Conservation (phyloP, 1,140 invertebrate species). For the Drosophila orosa region DNA sequence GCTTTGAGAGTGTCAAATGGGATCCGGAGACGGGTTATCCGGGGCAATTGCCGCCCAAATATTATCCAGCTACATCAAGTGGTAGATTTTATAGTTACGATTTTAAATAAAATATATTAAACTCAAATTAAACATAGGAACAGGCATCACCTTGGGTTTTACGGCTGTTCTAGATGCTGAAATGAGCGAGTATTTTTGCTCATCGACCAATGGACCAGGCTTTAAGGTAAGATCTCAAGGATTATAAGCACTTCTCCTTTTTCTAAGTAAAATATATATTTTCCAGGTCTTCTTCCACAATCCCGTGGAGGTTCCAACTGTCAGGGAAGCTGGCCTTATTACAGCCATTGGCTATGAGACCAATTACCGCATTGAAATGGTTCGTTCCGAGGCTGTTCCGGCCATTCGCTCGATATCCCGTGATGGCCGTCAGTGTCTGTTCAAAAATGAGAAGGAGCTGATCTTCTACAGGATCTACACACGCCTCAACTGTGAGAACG, state of each 20-base stretch:
- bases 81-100: slow-evolving; percentile 19
- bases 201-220: slow-evolving; percentile 90
- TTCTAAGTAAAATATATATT: too few relatives aligned
- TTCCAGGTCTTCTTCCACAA: slow-evolving; percentile 86
- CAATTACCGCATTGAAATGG: slow-evolving; percentile 87
- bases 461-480: slow-evolving; percentile 85
- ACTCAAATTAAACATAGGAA: slow-evolving; percentile 79
- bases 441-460: slow-evolving; percentile 88
- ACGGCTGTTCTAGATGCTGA: slow-evolving; percentile 89
- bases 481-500: slow-evolving; percentile 87
- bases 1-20: slow-evolving; percentile 87
- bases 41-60: slow-evolving; percentile 84
- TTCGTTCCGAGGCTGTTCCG: slow-evolving; percentile 87
- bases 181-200: slow-evolving; percentile 90
- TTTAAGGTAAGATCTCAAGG: slow-evolving; percentile 87
- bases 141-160: slow-evolving; percentile 89
- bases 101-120: not conserved
- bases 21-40: slow-evolving; percentile 89
- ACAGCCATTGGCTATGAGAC: slow-evolving; percentile 88
- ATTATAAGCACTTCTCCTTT: too few relatives aligned
- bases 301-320: slow-evolving; percentile 90
- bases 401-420: slow-evolving; percentile 86
- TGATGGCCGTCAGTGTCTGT: slow-evolving; percentile 89
- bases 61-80: slow-evolving; percentile 87
- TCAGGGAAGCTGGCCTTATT: slow-evolving; percentile 89